Conservation (phyloP, 2,888 invertebrate genomes). For the Xestoiulus laeticollis region DNA sequence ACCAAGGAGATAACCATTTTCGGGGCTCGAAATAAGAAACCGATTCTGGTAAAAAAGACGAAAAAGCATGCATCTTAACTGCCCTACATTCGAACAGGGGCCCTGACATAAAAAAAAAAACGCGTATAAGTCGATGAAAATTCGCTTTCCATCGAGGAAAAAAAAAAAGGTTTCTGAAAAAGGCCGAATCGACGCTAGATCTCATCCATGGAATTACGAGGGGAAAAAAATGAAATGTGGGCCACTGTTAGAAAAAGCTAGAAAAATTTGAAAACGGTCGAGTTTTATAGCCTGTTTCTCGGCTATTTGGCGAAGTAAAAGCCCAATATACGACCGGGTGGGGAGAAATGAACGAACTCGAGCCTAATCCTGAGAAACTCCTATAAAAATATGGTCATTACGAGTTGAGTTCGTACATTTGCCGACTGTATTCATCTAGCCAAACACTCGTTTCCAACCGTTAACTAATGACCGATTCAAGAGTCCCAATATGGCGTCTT, state of each 20-base stretch:
- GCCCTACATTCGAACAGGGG: conserved; percentile 7
- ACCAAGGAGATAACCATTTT: conserved; percentile 37
- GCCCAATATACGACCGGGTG: neutral
- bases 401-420: neutral
- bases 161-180: conserved; percentile 7
- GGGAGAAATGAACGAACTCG: neutral
- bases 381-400: neutral
- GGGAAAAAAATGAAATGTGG: neutral
- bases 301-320: neutral
- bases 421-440: neutral
- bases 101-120: conserved; percentile 3
- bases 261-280: neutral
- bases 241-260: neutral
- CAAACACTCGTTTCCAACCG: neutral
- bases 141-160: neutral
- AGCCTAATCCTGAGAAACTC: neutral
- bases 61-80: neutral
- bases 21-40: neutral
- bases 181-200: neutral
- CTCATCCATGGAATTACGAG: neutral
- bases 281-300: neutral
- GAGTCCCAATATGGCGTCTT: neutral
- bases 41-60: neutral
- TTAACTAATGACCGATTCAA: neutral
- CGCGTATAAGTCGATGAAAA: neutral